Evolutionary conservation across 2,797 vertebrate species (phyloP), one percentile per base, ranked within the genome.

Genomic region (Sternotherus odoratus): DNA sequence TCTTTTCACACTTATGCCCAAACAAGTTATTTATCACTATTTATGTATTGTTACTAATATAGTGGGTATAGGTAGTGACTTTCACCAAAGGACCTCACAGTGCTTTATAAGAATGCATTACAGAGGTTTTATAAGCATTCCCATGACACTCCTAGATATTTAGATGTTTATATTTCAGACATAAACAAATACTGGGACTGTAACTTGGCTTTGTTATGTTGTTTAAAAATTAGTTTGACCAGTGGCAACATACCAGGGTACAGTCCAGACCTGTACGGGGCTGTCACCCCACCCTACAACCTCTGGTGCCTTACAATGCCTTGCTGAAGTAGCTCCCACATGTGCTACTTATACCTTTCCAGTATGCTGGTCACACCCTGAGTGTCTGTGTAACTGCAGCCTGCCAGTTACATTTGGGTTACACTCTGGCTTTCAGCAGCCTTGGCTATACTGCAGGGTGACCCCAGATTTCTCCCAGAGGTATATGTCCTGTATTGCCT

Each of bases 171-270:
- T 94, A 85, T 46, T 74, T 83, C 49, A 77, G 57, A 92, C 94
- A 84, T 36, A 83, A 91, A 97, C 95, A 91, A 80, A 95, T 95
- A 95, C 91, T 91, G 91, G 95, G 91, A 83, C 96, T 46, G 53
- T 43, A 80, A 82, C 28, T 79, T 89, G 83, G 77, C 77, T 26
- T 5, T 51, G 53, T 5, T 86, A 63, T 84, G 63, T 77, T 80
- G 23, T 83, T 92, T 84, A 75, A 66, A 94, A 87, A 23, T 66
- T 91, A 79, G 19, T 80, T 90, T 92, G 21, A 39, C 51, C 51
- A 53, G 12, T 56, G 36, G 63, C 36, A 17, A 36, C 16, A 66
- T 36, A 66, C 17, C n/a, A 21, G 17, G n/a, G n/a, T 66, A 36
- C 63, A 21, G 36, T 19, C 17, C 63, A 66, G 33, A 66, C 33